Percentiles rank a stretch among this genome's conserved stretches.
Evolutionary conservation across 53 echinoderm and acorn worm species (phyloP).

Genomic region (Arbacia lixula): DNA sequence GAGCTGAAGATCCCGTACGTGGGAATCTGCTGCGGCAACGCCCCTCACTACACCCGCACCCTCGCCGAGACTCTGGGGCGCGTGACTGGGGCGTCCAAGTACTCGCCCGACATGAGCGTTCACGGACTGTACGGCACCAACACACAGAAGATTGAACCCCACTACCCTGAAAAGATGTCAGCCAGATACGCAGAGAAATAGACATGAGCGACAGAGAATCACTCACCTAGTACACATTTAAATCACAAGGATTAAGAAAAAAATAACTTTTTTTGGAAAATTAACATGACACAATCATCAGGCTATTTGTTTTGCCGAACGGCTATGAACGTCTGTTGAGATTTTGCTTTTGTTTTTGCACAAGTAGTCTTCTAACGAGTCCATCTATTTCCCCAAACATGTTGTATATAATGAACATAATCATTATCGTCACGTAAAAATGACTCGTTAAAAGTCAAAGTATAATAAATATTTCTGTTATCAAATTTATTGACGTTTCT

Average conservation of each 20-base stretch:
- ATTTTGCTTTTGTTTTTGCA: too few species aligned
- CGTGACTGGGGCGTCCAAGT: conserved; percentile 74
- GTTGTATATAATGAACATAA: too few species aligned
- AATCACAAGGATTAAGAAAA: not conserved
- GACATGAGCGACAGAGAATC: not conserved
- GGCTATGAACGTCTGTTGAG: too few species aligned
- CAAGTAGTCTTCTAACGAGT: too few species aligned
- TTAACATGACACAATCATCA: too few species aligned
- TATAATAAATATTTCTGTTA: too few species aligned
- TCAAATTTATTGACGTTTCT: too few species aligned
- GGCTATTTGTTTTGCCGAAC: too few species aligned
- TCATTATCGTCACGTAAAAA: too few species aligned
- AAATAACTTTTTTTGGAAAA: not conserved
- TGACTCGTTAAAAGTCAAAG: too few species aligned
- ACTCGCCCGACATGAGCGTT: conserved; percentile 71
- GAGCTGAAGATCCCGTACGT: conserved; percentile 82
- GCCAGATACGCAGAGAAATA: too few species aligned
- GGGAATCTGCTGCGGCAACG: conserved; percentile 94
- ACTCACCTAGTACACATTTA: not conserved
- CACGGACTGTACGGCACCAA: conserved; percentile 66
- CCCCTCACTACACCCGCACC: conserved; percentile 83
- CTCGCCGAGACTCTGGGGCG: conserved; percentile 86
- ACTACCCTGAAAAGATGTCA: not conserved
- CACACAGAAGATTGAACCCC: not conserved
- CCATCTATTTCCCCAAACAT: too few species aligned